These are phyloP conservation scores for Patella ulyssiponensis DNA, from an alignment of 2,888 invertebrate species.

Conservation along the genomic window DNA sequence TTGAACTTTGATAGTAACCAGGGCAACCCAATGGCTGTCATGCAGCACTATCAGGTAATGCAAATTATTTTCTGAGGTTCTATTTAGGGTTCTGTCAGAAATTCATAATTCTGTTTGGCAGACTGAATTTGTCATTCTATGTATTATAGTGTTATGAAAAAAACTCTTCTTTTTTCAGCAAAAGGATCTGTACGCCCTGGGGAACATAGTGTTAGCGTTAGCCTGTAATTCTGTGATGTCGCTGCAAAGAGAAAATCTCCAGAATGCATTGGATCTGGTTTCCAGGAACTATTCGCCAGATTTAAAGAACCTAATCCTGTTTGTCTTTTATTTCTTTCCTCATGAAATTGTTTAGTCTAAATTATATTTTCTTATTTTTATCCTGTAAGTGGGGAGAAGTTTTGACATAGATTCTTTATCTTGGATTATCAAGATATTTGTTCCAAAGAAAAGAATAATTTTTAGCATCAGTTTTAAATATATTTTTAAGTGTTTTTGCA, in stretches of 20 bases:
- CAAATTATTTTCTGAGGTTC: no score
- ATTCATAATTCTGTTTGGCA: no score
- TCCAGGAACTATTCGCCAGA: conserved; percentile 92
- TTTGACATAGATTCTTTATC: neutral
- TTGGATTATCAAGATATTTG: no score
- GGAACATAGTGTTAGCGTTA: conserved; percentile 90
- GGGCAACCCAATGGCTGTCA: conserved; percentile 77
- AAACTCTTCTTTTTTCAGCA: conserved; percentile 76
- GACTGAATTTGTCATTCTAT: no score
- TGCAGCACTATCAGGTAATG: conserved; percentile 80
- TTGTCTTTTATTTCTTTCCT: conserved; percentile 54
- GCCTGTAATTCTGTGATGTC: conserved; percentile 94
- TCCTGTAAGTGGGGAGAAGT: neutral
- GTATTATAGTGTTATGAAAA: no score
- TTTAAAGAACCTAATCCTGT: conserved; percentile 94
- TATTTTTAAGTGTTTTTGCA: no score
- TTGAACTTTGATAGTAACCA: conserved; percentile 80
- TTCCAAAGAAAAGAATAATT: no score
- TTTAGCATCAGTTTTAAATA: no score
- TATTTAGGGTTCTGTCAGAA: no score
- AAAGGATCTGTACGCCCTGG: conserved; percentile 93
- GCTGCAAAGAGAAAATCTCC: conserved; percentile 88
- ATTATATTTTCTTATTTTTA: neutral
- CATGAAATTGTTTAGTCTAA: neutral
- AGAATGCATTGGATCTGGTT: conserved; percentile 90